Percentiles rank a stretch among this genome's conserved stretches.
Conservation (phyloP, 2,113 vertebrate genomes). For the Clupea harengus region DNA sequence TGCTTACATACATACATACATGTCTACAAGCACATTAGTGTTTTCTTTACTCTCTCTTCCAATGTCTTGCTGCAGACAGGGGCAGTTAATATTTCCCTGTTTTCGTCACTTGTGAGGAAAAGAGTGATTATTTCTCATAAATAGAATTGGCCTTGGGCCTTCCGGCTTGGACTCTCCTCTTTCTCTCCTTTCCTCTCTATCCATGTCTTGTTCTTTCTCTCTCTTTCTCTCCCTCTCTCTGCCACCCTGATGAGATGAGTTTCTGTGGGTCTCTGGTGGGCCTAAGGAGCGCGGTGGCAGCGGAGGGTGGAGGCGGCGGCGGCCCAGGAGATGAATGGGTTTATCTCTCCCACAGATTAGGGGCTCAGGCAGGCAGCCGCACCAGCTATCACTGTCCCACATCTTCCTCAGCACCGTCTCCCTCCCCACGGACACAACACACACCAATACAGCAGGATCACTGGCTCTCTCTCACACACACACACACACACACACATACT, state of each 20-base stretch:
- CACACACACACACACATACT: not conserved
- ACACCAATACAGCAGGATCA: not conserved
- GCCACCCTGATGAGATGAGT: not conserved
- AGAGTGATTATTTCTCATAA: conserved; percentile 35
- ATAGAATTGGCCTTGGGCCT: conserved; percentile 28
- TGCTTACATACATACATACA: conserved; percentile 20
- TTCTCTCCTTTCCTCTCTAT: not conserved
- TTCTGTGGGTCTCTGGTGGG: conserved; percentile 9
- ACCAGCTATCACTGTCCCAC: conserved; percentile 19
- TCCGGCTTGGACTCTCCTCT: not conserved
- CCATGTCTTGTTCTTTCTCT: not conserved
- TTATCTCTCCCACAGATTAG: conserved; percentile 26
- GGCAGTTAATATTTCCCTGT: conserved; percentile 1
- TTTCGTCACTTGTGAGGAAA: conserved; percentile 31
- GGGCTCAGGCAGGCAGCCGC: not conserved
- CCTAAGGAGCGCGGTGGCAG: not conserved
- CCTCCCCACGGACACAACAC: not conserved
- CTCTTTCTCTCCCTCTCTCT: not conserved
- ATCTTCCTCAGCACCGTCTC: not conserved
- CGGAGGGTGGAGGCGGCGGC: not conserved
- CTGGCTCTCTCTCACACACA: not conserved
- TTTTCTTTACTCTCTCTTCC: conserved; percentile 5
- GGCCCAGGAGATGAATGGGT: conserved; percentile 25
- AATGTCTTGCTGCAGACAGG: conserved; percentile 22
- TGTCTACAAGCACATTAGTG: not conserved